These are phyloP conservation scores for Synanthedon formicaeformis DNA, from an alignment of 2,888 invertebrate genomes.

Conservation along the genomic window DNA sequence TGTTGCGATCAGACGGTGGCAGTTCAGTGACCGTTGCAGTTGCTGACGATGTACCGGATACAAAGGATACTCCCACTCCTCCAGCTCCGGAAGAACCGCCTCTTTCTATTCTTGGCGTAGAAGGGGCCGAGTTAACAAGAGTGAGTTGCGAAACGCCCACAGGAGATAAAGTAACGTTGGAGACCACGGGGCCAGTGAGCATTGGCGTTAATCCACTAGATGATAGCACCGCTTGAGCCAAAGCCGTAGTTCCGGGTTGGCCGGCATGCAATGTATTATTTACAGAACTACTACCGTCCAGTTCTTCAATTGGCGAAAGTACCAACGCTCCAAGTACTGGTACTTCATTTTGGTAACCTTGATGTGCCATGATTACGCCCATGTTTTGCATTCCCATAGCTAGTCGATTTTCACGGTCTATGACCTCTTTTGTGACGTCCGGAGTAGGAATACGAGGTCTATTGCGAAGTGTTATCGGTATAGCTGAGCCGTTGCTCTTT, in stretches of 20 bases:
- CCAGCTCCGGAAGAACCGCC: neutral
- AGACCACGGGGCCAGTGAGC: constrained; percentile 45
- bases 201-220: constrained; percentile 64
- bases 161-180: constrained; percentile 57
- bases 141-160: constrained; percentile 74
- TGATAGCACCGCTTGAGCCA: constrained; percentile 83
- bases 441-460: constrained; percentile 91
- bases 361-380: constrained; percentile 79
- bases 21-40: constrained; percentile 32
- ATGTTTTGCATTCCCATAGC: constrained; percentile 66
- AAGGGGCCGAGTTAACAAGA: constrained; percentile 60
- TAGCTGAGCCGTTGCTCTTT: constrained; percentile 77
- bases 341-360: constrained; percentile 74
- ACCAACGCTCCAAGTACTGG: constrained; percentile 82
- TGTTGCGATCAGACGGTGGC: constrained; percentile 38
- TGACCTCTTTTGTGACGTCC: constrained; percentile 84
- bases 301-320: constrained; percentile 86
- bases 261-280: constrained; percentile 80
- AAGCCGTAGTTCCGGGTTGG: constrained; percentile 79
- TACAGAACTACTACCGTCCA: constrained; percentile 81
- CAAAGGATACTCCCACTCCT: constrained; percentile 13
- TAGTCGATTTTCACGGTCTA: constrained; percentile 77
- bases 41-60: constrained; percentile 14
- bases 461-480: constrained; percentile 78
- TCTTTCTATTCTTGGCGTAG: constrained; percentile 43